Evolutionary conservation across 1,140 invertebrate genomes (phyloP).

Genomic region (Eumeta japonica): DNA sequence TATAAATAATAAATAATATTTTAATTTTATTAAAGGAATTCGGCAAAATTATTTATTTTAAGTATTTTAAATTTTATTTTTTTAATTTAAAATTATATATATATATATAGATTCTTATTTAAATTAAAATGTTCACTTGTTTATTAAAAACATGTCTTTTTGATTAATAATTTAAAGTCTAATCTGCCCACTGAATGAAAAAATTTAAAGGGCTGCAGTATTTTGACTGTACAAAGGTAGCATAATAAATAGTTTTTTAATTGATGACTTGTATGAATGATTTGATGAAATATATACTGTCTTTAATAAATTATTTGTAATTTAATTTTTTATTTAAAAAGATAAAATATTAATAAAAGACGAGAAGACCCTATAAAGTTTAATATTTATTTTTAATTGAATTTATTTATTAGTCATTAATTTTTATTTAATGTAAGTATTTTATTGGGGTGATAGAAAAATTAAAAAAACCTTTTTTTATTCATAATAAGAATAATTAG

Average conservation of each 20-base stretch:
- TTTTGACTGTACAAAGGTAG: constrained; percentile 70
- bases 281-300: constrained; percentile 50
- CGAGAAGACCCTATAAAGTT: constrained; percentile 62
- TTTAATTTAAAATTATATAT: too few species aligned
- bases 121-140: too few species aligned
- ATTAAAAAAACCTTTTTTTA: constrained; percentile 47
- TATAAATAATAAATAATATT: constrained; percentile 41
- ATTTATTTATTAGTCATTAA: constrained; percentile 28
- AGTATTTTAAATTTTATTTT: too few species aligned
- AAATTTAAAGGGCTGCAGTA: constrained; percentile 65
- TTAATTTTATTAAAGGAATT: constrained; percentile 61
- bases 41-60: constrained; percentile 60
- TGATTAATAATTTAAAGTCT: constrained; percentile 61
- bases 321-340: constrained; percentile 66
- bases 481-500: constrained; percentile 37
- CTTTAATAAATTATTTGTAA: constrained; percentile 44
- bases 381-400: constrained; percentile 37
- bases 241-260: constrained; percentile 71
- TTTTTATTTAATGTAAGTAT: constrained; percentile 41
- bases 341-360: constrained; percentile 62
- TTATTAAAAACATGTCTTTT: constrained; percentile 75
- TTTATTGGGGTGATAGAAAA: constrained; percentile 51
- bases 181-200: constrained; percentile 65
- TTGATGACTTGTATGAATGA: constrained; percentile 66
- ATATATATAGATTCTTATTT: too few species aligned